Evolutionary conservation across 2,113 vertebrate species (phyloP).

Genomic region (Pandion haliaetus): DNA sequence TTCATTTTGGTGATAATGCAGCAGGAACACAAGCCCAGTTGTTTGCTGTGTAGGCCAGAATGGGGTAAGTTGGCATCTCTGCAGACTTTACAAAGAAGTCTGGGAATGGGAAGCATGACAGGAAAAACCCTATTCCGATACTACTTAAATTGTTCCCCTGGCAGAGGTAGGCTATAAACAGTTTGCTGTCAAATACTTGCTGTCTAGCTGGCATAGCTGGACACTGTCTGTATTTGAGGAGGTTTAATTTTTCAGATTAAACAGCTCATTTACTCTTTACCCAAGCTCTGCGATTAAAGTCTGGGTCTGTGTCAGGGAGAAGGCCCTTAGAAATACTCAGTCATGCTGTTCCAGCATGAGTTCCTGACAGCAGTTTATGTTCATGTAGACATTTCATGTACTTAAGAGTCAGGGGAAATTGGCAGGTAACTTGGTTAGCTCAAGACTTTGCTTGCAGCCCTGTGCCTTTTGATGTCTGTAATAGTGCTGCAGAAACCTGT

Average conservation of each 20-base stretch:
- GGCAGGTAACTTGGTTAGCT: background rate
- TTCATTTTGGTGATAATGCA: background rate
- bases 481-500: background rate
- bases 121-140: background rate
- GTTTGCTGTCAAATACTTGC: background rate
- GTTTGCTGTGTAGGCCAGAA: constrained; percentile 43
- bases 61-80: constrained; percentile 29
- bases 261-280: background rate
- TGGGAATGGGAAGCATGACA: constrained; percentile 21
- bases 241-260: background rate
- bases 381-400: background rate
- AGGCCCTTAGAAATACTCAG: background rate
- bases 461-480: background rate
- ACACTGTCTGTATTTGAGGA: background rate
- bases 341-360: background rate
- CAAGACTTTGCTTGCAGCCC: background rate
- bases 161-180: background rate
- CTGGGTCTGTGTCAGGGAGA: background rate
- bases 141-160: background rate
- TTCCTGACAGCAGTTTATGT: background rate
- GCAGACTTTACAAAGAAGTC: constrained; percentile 48
- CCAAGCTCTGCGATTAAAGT: background rate
- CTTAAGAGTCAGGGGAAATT: background rate
- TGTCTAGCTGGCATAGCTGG: background rate
- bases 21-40: constrained; percentile 21